These are phyloP conservation scores for Neocrepidodera transversa DNA, from an alignment of 2,888 invertebrate species.

Conservation along the genomic window DNA sequence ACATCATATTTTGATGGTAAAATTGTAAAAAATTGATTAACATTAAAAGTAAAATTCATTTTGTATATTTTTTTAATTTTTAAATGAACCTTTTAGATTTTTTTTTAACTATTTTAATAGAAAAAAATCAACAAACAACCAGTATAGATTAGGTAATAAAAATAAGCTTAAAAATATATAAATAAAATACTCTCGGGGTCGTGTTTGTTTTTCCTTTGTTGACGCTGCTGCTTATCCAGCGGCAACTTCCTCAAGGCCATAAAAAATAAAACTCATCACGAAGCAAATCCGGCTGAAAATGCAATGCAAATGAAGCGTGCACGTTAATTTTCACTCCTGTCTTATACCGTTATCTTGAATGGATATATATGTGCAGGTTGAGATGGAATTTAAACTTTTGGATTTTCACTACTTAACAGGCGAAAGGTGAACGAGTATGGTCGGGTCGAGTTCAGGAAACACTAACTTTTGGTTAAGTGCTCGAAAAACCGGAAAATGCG, in stretches of 20 bases:
- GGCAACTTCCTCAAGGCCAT: slow-evolving; percentile 41
- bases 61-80: too few species aligned
- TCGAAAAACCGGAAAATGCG: slow-evolving; percentile 13
- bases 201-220: too few species aligned
- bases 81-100: too few species aligned
- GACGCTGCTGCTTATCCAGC: slow-evolving; percentile 12
- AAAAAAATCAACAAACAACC: too few species aligned
- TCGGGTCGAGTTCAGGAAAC: slow-evolving; percentile 24
- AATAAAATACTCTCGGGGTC: too few species aligned
- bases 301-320: slow-evolving; percentile 53
- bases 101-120: too few species aligned
- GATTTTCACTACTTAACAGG: slow-evolving; percentile 25
- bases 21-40: too few species aligned
- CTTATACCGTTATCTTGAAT: slow-evolving; percentile 41
- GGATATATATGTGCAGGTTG: slow-evolving; percentile 36
- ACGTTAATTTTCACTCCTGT: slow-evolving; percentile 47
- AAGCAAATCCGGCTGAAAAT: slow-evolving; percentile 50
- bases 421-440: slow-evolving; percentile 27
- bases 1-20: too few species aligned
- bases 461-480: slow-evolving; percentile 26
- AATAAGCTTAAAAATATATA: too few species aligned
- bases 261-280: slow-evolving; percentile 54
- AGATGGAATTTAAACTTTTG: slow-evolving; percentile 29
- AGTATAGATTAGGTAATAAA: too few species aligned
- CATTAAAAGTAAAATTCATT: too few species aligned